Conservation (phyloP, 2,113 vertebrate genomes). For the Oenanthe oenanthe region DNA sequence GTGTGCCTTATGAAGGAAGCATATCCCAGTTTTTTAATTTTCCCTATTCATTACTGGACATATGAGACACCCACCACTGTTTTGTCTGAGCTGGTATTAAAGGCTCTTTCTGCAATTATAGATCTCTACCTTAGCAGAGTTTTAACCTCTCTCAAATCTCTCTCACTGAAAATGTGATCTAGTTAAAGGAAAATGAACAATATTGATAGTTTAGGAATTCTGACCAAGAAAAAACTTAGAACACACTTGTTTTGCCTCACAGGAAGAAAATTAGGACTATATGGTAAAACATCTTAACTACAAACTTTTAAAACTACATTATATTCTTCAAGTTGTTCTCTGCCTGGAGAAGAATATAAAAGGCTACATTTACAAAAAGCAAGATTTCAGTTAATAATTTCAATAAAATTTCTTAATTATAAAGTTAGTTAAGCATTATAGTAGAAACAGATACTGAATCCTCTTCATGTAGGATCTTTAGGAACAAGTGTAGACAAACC, state of each 20-base stretch:
- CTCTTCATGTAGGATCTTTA: background rate
- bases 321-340: background rate
- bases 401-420: background rate
- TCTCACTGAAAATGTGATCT: background rate
- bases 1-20: background rate
- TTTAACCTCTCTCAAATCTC: background rate
- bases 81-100: background rate
- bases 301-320: background rate
- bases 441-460: background rate
- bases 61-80: background rate
- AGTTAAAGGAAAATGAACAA: background rate
- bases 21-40: background rate
- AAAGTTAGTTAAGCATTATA: background rate
- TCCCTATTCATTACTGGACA: background rate
- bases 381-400: background rate
- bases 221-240: background rate
- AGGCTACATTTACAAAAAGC: background rate
- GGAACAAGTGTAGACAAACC: background rate
- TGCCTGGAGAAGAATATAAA: background rate
- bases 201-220: background rate
- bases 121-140: background rate
- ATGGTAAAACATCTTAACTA: background rate
- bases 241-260: background rate
- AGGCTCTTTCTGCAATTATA: background rate
- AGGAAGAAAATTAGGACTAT: background rate